Evolutionary conservation across 1,140 invertebrate genomes (phyloP).

Genomic region (Agraylea sexmaculata): DNA sequence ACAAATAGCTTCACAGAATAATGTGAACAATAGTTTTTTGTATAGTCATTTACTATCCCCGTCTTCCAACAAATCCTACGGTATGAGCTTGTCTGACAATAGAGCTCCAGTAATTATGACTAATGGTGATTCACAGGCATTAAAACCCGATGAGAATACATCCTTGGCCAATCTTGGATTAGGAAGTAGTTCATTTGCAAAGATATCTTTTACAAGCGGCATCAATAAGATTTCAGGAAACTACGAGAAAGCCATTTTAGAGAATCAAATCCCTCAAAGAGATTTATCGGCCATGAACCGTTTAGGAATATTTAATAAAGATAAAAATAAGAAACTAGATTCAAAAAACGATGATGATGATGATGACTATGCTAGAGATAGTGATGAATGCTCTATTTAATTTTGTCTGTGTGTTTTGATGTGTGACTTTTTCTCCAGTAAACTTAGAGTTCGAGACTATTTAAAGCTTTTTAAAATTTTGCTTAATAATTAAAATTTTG

Average conservation of each 20-base stretch:
- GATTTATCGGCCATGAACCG: conserved; percentile 30
- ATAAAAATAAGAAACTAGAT: conserved; percentile 16
- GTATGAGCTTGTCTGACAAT: conserved; percentile 22
- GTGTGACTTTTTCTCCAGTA: no score
- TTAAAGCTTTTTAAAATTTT: no score
- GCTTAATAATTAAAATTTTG: no score
- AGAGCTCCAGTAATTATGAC: conserved; percentile 24
- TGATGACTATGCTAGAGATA: conserved; percentile 44
- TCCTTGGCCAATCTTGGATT: conserved; percentile 26
- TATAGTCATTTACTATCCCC: conserved; percentile 35
- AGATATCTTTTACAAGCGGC: conserved; percentile 28
- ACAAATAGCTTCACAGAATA: conserved; percentile 31
- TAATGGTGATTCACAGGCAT: no score
- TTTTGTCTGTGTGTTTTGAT: background rate
- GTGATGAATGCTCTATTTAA: conserved; percentile 46
- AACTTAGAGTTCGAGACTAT: no score
- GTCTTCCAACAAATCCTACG: conserved; percentile 12
- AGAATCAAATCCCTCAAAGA: conserved; percentile 30
- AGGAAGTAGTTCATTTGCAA: conserved; percentile 9
- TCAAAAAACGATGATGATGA: conserved; percentile 35
- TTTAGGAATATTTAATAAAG: conserved; percentile 35
- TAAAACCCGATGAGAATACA: no score
- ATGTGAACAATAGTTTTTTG: conserved; percentile 35
- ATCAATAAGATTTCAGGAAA: conserved; percentile 40
- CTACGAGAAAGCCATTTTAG: conserved; percentile 34